These are phyloP conservation scores for Xylota segnis DNA, from an alignment of 2,888 invertebrate genomes.

Conservation along the genomic window DNA sequence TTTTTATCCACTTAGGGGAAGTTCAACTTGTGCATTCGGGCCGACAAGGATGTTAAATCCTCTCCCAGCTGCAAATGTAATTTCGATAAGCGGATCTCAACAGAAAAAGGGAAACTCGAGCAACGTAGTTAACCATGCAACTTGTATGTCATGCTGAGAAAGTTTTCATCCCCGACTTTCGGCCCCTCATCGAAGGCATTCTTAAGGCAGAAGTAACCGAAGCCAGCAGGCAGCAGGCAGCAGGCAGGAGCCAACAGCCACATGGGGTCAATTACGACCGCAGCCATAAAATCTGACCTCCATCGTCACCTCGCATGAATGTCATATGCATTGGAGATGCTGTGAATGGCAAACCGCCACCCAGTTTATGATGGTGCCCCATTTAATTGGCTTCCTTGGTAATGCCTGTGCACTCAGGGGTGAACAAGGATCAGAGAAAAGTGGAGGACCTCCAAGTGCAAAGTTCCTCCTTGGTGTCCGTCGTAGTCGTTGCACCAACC, in stretches of 20 bases:
- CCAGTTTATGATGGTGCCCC: conserved; percentile 61
- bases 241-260: conserved; percentile 6
- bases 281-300: conserved; percentile 70
- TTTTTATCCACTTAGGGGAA: conserved; percentile 46
- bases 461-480: conserved; percentile 43
- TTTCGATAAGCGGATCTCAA: conserved; percentile 71
- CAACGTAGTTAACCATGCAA: conserved; percentile 28
- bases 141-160: conserved; percentile 39
- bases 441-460: conserved; percentile 66
- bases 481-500: conserved; percentile 11
- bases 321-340: conserved; percentile 62
- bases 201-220: conserved; percentile 39
- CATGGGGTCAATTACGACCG: conserved; percentile 65
- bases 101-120: conserved; percentile 10
- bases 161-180: conserved; percentile 23
- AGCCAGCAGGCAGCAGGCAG: too few relatives aligned
- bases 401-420: conserved; percentile 36
- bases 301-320: conserved; percentile 57
- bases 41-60: conserved; percentile 52
- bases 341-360: conserved; percentile 41
- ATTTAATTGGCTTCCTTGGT: conserved; percentile 69
- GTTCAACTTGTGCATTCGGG: conserved; percentile 37
- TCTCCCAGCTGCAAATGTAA: conserved; percentile 64
- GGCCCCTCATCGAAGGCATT: conserved; percentile 10
- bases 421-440: conserved; percentile 41